phyloP scores from a whole-genome alignment of 2,113 vertebrate genomes.

The Sebastes schlegelii region DNA sequence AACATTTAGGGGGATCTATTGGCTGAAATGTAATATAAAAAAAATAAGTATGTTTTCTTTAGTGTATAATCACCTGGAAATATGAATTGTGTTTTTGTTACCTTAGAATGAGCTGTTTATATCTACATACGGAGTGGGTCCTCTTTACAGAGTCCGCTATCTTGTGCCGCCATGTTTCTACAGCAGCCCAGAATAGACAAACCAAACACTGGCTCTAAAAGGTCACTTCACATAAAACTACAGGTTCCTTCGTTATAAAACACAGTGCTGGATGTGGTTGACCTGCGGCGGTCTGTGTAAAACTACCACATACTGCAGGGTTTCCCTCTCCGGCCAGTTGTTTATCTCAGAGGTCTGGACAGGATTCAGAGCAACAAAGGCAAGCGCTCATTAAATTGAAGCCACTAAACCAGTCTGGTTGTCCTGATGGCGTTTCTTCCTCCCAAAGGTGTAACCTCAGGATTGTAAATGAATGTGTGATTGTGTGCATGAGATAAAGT shows the following conservation, averaged over 20 bases:
- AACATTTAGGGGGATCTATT: too few species aligned
- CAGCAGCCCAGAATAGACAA: too few species aligned
- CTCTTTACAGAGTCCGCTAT: too few species aligned
- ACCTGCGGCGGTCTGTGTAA: conserved; percentile 32
- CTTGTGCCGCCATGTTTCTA: too few species aligned
- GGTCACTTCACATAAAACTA: conserved; percentile 49
- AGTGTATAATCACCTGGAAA: too few species aligned
- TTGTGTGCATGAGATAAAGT: conserved; percentile 4
- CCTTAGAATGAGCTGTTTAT: too few species aligned
- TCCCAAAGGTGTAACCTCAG: conserved; percentile 34
- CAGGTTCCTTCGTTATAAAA: conserved; percentile 51
- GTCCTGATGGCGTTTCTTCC: conserved; percentile 13
- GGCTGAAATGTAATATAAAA: too few species aligned
- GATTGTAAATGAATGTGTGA: conserved; percentile 32
- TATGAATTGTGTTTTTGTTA: too few species aligned
- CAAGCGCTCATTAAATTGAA: conserved; percentile 45
- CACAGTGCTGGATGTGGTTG: conserved; percentile 12
- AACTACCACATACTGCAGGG: conserved; percentile 34
- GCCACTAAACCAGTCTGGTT: conserved; percentile 38
- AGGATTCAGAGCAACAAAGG: conserved; percentile 48
- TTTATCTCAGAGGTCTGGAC: conserved; percentile 65
- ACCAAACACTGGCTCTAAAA: too few species aligned
- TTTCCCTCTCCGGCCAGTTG: conserved; percentile 40
- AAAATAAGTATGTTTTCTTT: too few species aligned
- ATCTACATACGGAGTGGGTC: too few species aligned